These are phyloP conservation scores for Trididemnum nubilum DNA, from an alignment of 23 tunicate genomes.

Conservation along the genomic window DNA sequence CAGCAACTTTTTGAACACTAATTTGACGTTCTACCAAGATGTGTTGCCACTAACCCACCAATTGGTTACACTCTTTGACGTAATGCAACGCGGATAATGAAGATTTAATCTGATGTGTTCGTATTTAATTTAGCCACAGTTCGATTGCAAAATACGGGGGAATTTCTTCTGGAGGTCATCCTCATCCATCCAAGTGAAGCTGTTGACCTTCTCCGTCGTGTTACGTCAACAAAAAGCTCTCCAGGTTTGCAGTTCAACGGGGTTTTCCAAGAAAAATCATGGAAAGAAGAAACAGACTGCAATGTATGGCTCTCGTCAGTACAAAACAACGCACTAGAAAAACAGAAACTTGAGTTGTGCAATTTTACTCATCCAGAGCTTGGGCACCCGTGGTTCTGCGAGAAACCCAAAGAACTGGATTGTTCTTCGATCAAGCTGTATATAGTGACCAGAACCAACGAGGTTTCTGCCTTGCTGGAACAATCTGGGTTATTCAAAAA, in stretches of 20 bases:
- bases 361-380: conserved; percentile 12
- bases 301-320: conserved; percentile 41
- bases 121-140: conserved; percentile 26
- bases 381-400: conserved; percentile 53
- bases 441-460: conserved; percentile 26
- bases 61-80: too few relatives aligned
- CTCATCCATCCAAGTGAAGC: conserved; percentile 67
- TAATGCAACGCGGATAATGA: too few relatives aligned
- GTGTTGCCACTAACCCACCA: too few relatives aligned
- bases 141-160: conserved; percentile 40
- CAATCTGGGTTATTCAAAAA: conserved; percentile 32
- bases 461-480: conserved; percentile 13
- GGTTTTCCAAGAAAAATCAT: conserved; percentile 18
- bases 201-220: conserved; percentile 40
- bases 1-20: too few relatives aligned
- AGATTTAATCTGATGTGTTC: too few relatives aligned
- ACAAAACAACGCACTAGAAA: background rate
- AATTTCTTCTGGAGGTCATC: conserved; percentile 20
- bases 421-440: conserved; percentile 9
- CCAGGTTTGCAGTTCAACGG: conserved; percentile 48
- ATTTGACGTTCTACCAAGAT: too few relatives aligned
- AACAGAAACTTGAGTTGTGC: conserved; percentile 1
- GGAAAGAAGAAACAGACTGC: conserved; percentile 25
- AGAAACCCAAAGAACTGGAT: conserved; percentile 27
- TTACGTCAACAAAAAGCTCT: conserved; percentile 47